Evolutionary conservation across 53 echinoderm and acorn worm species (phyloP), one percentile per base, ranked within the genome.

Genomic region (Holothuria scabra): DNA sequence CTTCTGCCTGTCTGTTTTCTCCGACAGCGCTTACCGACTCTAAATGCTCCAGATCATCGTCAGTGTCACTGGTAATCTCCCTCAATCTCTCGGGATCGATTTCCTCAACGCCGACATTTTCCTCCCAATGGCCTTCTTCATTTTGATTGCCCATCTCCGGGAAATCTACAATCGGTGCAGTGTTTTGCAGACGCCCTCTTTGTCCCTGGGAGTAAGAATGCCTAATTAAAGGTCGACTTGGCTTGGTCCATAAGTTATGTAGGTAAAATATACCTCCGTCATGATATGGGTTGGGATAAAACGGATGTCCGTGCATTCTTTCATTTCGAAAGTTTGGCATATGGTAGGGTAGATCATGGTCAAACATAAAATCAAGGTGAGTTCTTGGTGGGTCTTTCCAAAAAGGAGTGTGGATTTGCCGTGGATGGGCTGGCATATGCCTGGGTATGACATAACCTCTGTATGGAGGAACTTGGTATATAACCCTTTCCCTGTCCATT

Each of bases 91-190:
- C 76, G 19, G 56, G 24, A 24, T 76, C 76, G 7, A 55, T 31
- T 41, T 71, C 71, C 18, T 71, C 71, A 4, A 41, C 44, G n/a
- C 41, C 30, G 16, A 16, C 32, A 41, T 71, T 46, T 10, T 33
- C 29, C 12, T 20, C 35, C 20, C 63, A 16, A 12, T 14, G 63
- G 7, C 12, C n/a, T 63, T 25, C 29, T 13, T 9, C 63, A 1
- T 5, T 5, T 13, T 14, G 25, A 29, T 25, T 29, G 63, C 19
- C 6, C 63, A 29, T 28, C 8, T 56, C 76, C 14, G 76, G 46
- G 8, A 76, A 76, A 29, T 76, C 76, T 12, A 76, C 76, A 28
- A 76, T 76, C 24, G 76, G 76, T 4, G 49, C 56, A 22, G 26
- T 7, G 12, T 76, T 28, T 34, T 69, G 28, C 13, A 25, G 57